Percentiles rank a stretch among this genome's conserved stretches.
These are phyloP conservation scores for Naja naja DNA, from an alignment of 2,113 vertebrate species.

Conservation along the genomic window DNA sequence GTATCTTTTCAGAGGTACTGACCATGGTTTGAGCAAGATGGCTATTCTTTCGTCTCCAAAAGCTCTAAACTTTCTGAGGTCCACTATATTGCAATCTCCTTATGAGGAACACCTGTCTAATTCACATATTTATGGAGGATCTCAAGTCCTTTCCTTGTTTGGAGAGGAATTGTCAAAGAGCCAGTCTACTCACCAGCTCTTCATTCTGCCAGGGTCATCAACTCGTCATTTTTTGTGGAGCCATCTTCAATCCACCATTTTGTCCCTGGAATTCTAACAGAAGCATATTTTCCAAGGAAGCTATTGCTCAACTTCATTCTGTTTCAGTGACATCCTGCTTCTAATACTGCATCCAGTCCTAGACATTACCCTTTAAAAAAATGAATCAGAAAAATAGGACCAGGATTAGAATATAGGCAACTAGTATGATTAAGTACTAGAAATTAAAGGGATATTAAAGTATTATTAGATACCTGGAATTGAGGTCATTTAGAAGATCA, in stretches of 20 bases:
- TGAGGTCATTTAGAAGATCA: not conserved
- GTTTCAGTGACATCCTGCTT: not conserved
- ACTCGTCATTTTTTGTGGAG: not conserved
- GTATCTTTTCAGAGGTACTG: not conserved
- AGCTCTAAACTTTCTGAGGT: not conserved
- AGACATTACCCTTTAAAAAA: not conserved
- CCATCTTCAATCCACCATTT: not conserved
- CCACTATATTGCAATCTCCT: not conserved
- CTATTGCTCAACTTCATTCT: not conserved
- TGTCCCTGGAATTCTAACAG: not conserved
- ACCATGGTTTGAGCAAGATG: not conserved
- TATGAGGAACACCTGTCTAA: not conserved
- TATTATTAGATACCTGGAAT: not conserved
- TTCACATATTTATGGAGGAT: not conserved
- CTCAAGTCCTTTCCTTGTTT: not conserved
- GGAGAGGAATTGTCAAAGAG: not conserved
- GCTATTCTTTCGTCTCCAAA: not conserved
- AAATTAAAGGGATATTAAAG: not conserved
- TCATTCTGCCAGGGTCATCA: not conserved
- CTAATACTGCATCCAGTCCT: not conserved
- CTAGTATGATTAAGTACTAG: not conserved
- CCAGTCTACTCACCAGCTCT: not conserved
- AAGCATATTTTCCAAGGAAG: not conserved
- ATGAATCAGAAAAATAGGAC: not conserved
- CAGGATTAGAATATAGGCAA: not conserved